Evolutionary conservation across 92 coral and sea anemone species (phyloP).

Genomic region (Zoanthus solanderi): DNA sequence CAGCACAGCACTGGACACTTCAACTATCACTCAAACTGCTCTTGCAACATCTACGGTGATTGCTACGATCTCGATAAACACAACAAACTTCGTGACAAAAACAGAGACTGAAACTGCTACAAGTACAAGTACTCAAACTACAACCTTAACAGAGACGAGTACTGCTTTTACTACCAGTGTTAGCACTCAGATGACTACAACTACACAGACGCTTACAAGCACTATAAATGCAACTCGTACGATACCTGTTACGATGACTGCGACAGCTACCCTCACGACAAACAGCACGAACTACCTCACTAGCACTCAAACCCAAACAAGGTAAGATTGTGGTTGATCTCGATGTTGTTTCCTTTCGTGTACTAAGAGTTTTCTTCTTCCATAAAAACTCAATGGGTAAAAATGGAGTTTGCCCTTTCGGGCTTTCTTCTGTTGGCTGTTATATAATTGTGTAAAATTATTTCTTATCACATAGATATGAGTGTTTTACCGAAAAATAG

Average conservation of each 20-base stretch:
- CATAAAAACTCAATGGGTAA: no score
- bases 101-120: conserved; percentile 17
- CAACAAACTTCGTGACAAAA: not conserved
- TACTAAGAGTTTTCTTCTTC: no score
- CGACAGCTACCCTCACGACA: conserved; percentile 9
- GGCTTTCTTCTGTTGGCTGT: no score
- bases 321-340: not conserved
- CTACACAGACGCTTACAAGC: conserved; percentile 4
- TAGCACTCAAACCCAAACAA: conserved; percentile 26
- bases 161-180: conserved; percentile 27
- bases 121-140: conserved; percentile 29
- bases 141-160: conserved; percentile 18
- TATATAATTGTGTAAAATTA: no score
- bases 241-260: conserved; percentile 24
- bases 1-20: not conserved
- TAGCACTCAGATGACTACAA: conserved; percentile 20
- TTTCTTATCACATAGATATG: no score
- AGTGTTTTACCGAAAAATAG: no score
- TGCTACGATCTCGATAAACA: not conserved
- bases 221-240: conserved; percentile 36
- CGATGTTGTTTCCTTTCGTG: no score
- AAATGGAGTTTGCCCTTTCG: no score
- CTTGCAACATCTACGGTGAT: not conserved
- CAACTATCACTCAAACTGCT: conserved; percentile 20
- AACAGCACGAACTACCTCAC: conserved; percentile 22